Evolutionary conservation across 1,140 invertebrate species (phyloP), one percentile per base, ranked within the genome.

Genomic region (Megalopta genalis): DNA sequence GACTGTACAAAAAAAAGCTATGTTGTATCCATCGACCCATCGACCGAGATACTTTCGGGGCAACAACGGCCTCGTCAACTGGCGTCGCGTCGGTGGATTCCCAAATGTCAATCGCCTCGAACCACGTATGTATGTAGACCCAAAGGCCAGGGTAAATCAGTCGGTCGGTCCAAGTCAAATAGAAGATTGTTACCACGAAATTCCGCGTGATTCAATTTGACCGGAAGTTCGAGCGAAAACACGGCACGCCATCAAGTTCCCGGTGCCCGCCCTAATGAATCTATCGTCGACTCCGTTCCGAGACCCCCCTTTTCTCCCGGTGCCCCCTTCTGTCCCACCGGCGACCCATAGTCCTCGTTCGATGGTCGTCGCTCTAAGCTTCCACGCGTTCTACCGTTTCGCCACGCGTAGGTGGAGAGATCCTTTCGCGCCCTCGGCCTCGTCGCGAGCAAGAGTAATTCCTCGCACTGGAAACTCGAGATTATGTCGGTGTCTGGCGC

Each of bases 401-500:
- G 4, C 60, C 23, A 14, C 21, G 54, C 32, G 32, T 32, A 32
- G 32, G 32, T 27, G 52, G 37, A 23, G 7, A 8, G 12, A 37
- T 32, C 10, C 46, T 64, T 65, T 82, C 54, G 27, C 65, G 49
- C 52, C 49, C 49, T 64, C 21, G 21, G 21, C 54, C 54, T 57
- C 54, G n/a, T 57, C 54, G n/a, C n/a, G 54, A n/a, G 49, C 49
- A 52, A 52, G 54, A n/a, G 54, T n/a, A 57, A 57, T 57, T n/a
- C 18, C 54, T 57, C 54, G 54, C 54, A 8, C 52, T 72, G 82
- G 60, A 85, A 90, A 79, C 89, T 90, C 85, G 86, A 81, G 88
- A 91, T 91, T 89, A 89, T 90, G 89, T 89, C 80, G 82, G 79
- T 85, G 89, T 91, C 87, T 84, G 82, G 67, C 66, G 83, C 90